Evolutionary conservation across 23 tunicate genomes (phyloP).

Genomic region (Aplidium turbinatum): DNA sequence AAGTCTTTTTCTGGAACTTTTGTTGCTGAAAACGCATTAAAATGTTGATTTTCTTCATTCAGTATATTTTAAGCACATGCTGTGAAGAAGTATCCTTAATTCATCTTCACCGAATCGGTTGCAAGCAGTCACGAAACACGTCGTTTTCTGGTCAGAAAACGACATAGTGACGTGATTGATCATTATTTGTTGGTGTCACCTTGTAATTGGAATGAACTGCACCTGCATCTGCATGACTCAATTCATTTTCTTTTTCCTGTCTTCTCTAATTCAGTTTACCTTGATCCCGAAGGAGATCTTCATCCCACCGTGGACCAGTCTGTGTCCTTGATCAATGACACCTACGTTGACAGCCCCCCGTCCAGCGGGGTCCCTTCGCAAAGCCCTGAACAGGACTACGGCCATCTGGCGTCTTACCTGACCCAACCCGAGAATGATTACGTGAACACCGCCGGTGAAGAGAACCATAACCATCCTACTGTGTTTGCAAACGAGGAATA

Average conservation of each 20-base stretch:
- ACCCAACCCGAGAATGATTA: slow-evolving; percentile 22
- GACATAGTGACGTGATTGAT: too few species aligned
- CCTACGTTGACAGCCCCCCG: slow-evolving; percentile 43
- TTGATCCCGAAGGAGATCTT: slow-evolving; percentile 60
- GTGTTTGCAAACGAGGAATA: slow-evolving; percentile 73
- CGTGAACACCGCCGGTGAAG: slow-evolving; percentile 37
- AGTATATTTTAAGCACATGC: too few species aligned
- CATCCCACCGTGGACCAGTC: not conserved
- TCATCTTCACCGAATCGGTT: too few species aligned
- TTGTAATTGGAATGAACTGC: too few species aligned
- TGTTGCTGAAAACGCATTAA: too few species aligned
- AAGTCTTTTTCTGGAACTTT: too few species aligned
- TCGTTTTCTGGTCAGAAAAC: too few species aligned
- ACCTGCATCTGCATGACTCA: slow-evolving; percentile 35
- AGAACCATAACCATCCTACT: slow-evolving; percentile 5
- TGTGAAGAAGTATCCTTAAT: too few species aligned
- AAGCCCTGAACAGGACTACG: slow-evolving; percentile 14
- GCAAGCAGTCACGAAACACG: too few species aligned
- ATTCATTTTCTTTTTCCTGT: slow-evolving; percentile 1
- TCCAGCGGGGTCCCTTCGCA: not conserved
- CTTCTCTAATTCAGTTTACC: slow-evolving; percentile 42
- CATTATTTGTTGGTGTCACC: too few species aligned
- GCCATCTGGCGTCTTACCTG: slow-evolving; percentile 21
- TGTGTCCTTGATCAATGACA: slow-evolving; percentile 24
- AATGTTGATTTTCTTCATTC: too few species aligned